Evolutionary conservation across 2,797 vertebrate genomes (phyloP).

Genomic region (Alectoris magna): DNA sequence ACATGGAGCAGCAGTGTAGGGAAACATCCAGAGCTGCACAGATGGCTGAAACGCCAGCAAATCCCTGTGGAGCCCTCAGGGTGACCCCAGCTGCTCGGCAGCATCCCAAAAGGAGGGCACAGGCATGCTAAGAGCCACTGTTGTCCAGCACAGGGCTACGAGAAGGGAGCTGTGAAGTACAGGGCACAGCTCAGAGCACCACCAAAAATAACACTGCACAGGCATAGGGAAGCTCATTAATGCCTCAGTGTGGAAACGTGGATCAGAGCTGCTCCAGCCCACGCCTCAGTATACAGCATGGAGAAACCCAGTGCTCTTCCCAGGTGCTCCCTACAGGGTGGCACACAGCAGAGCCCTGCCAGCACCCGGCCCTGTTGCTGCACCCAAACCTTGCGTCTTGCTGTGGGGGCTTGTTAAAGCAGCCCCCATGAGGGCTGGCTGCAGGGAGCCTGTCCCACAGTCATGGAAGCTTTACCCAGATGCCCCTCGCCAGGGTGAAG

Average conservation of each 20-base stretch:
- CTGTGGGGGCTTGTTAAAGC: no score
- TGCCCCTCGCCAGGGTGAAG: no score
- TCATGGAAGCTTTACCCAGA: no score
- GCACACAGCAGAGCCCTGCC: no score
- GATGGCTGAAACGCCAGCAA: neutral
- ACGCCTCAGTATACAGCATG: neutral
- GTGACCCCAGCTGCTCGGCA: neutral
- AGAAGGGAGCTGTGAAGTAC: neutral
- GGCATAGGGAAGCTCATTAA: neutral
- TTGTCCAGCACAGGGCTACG: neutral
- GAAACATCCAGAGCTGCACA: neutral
- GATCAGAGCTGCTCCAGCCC: neutral
- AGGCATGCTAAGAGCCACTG: neutral
- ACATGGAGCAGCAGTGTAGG: neutral
- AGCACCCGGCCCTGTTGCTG: no score
- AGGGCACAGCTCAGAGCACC: neutral
- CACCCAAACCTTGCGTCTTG: no score
- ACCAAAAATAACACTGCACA: fast-evolving
- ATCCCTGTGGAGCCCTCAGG: neutral
- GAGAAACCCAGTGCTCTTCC: neutral
- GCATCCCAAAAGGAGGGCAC: neutral
- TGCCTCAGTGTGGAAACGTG: fast-evolving
- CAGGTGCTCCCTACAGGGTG: no score
- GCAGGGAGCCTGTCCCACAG: no score
- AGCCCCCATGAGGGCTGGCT: no score